phyloP scores from a whole-genome alignment of 2,797 vertebrate species.

The Sparidentex hasta region DNA sequence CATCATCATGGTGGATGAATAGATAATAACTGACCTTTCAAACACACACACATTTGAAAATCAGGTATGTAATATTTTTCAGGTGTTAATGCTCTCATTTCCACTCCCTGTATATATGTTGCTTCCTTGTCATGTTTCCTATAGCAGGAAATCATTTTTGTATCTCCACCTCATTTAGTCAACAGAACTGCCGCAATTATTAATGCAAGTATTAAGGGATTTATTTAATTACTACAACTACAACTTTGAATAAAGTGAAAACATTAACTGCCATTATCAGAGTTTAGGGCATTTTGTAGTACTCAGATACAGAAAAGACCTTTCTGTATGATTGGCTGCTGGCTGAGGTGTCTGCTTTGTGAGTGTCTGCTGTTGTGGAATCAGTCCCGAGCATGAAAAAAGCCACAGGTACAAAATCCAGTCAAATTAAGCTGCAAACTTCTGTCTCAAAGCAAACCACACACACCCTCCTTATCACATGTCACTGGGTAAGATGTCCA shows the following conservation, averaged over 20 bases:
- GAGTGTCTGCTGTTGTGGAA: not conserved
- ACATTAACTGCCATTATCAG: not conserved
- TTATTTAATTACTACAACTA: not conserved
- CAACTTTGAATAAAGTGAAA: not conserved
- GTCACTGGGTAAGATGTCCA: not conserved
- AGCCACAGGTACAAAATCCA: not conserved
- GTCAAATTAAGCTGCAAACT: not conserved
- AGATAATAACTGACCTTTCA: too few species aligned
- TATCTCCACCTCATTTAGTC: not conserved
- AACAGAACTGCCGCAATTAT: not conserved
- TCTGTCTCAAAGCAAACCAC: not conserved
- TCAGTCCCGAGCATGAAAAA: conserved; percentile 1
- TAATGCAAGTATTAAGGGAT: not conserved
- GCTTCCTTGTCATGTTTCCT: not conserved
- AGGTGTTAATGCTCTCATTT: not conserved
- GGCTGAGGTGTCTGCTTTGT: not conserved
- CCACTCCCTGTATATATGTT: not conserved
- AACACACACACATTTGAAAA: too few species aligned
- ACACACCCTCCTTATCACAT: not conserved
- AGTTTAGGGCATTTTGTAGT: not conserved
- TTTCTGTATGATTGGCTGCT: conserved; percentile 11
- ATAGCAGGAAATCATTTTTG: not conserved
- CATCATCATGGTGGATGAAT: too few species aligned
- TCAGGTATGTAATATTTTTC: too few species aligned
- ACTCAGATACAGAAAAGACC: not conserved